A percentile compares a stretch with the other conserved stretches of the same genome.
Evolutionary conservation across 2,113 vertebrate genomes (phyloP).

Genomic region (Marmota flaviventris): DNA sequence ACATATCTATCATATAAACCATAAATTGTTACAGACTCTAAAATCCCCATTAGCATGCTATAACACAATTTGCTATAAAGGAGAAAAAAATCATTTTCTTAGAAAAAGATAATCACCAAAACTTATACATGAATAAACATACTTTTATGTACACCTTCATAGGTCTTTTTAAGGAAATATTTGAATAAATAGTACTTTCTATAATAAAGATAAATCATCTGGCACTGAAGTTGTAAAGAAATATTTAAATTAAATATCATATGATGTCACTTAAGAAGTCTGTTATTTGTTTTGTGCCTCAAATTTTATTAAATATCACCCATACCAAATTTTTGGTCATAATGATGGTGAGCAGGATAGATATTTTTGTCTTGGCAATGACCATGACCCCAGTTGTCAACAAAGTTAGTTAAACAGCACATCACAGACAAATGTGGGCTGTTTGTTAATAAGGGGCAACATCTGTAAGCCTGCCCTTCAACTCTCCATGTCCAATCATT

Average conservation of each 20-base stretch:
- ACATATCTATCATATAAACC: not conserved
- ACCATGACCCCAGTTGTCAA: not conserved
- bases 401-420: not conserved
- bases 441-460: not conserved
- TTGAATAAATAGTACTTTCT: not conserved
- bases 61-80: not conserved
- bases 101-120: not conserved
- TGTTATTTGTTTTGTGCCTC: not conserved
- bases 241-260: not conserved
- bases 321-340: not conserved
- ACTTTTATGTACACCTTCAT: not conserved
- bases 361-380: not conserved
- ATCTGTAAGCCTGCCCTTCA: not conserved
- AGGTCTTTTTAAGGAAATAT: not conserved
- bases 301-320: not conserved
- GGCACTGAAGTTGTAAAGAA: not conserved
- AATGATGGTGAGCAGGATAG: not conserved
- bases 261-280: not conserved
- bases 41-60: not conserved
- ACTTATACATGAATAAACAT: not conserved
- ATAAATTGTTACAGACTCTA: not conserved
- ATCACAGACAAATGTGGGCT: not conserved
- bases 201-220: not conserved
- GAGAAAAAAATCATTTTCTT: not conserved
- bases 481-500: rapidly evolving